Evolutionary conservation across 2,797 vertebrate species (phyloP).

Genomic region (Setipinna tenuifilis): DNA sequence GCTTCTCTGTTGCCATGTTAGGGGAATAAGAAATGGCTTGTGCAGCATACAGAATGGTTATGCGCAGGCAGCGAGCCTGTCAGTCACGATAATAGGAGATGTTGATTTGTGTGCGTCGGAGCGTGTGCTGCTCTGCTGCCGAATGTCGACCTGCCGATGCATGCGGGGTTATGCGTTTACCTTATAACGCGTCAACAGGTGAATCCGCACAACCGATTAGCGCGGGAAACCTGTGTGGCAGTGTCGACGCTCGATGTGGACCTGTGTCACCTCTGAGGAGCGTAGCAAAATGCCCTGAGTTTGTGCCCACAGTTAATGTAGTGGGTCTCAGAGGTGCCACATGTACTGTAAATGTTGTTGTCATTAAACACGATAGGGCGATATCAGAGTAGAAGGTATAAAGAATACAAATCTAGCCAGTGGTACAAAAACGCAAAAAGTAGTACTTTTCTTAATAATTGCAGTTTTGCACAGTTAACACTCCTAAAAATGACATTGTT

Average conservation of each 20-base stretch:
- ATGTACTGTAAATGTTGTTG: background rate
- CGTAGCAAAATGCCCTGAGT: background rate
- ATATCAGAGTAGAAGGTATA: too few species aligned
- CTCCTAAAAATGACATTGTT: too few species aligned
- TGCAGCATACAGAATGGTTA: background rate
- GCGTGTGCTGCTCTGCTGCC: background rate
- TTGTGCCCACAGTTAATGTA: background rate
- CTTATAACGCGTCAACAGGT: background rate
- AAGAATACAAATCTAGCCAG: too few species aligned
- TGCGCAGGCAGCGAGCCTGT: background rate
- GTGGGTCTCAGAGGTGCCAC: background rate
- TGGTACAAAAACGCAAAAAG: too few species aligned
- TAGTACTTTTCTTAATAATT: too few species aligned
- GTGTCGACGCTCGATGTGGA: background rate
- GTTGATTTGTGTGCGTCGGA: background rate
- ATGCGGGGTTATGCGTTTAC: background rate
- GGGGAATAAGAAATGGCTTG: background rate
- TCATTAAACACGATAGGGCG: background rate
- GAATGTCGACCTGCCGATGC: slow-evolving; percentile 8
- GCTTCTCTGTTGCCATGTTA: slow-evolving; percentile 13
- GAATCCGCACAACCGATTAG: background rate
- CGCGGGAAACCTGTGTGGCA: background rate
- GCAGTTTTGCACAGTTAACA: too few species aligned
- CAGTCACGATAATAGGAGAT: slow-evolving; percentile 21
- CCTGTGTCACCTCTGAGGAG: background rate